phyloP scores from a whole-genome alignment of 2,113 vertebrate species.

The Arothron firmamentum region DNA sequence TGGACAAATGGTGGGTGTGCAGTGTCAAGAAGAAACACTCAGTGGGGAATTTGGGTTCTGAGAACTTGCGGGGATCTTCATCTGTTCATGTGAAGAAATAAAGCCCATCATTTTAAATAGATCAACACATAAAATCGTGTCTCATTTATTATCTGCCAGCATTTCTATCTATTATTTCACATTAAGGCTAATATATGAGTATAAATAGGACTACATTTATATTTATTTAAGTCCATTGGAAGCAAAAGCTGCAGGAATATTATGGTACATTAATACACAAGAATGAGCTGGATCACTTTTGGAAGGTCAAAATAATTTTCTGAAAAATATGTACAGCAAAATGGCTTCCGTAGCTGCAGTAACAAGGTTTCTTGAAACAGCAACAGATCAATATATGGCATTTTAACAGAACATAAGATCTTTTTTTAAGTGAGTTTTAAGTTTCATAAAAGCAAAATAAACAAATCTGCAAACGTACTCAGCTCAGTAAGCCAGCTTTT shows the following conservation, averaged over 20 bases:
- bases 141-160: not conserved
- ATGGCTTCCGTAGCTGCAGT: not conserved
- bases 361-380: conserved; percentile 16
- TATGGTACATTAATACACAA: too few species aligned
- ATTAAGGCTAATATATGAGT: not conserved
- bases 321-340: not conserved
- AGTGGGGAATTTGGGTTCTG: conserved; percentile 95
- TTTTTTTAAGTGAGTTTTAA: not conserved
- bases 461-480: conserved; percentile 75
- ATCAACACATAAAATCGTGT: not conserved
- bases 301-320: not conserved
- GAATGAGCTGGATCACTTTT: too few species aligned
- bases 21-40: conserved; percentile 98
- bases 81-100: conserved; percentile 62
- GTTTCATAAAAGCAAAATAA: too few species aligned
- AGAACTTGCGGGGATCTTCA: conserved; percentile 82
- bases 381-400: too few species aligned
- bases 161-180: not conserved
- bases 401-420: not conserved
- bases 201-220: conserved; percentile 6
- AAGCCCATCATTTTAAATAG: not conserved
- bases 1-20: conserved; percentile 93
- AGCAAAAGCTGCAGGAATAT: not conserved
- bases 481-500: conserved; percentile 85
- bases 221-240: not conserved